These are phyloP conservation scores for Epinephelus moara DNA, from an alignment of 2,113 vertebrate species.

Conservation along the genomic window DNA sequence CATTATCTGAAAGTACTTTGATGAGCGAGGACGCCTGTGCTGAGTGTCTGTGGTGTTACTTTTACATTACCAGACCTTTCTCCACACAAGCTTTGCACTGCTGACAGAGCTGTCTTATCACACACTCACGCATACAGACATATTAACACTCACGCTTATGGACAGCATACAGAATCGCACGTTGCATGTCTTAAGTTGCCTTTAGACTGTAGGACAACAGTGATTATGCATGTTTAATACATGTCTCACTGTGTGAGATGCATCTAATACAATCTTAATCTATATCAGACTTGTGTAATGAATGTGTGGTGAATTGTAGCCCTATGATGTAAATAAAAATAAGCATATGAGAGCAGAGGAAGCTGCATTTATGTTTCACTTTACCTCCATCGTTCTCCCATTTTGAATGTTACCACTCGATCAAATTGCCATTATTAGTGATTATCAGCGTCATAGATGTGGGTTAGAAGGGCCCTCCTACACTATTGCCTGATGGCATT, in stretches of 20 bases:
- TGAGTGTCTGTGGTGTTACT: too few species aligned
- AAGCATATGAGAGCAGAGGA: too few species aligned
- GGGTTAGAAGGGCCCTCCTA: too few species aligned
- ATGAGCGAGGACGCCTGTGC: not conserved
- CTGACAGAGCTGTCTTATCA: not conserved
- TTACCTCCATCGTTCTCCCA: too few species aligned
- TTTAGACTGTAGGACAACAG: not conserved
- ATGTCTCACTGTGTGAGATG: too few species aligned
- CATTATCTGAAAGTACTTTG: conserved; percentile 14
- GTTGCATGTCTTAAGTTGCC: not conserved
- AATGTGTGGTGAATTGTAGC: not conserved
- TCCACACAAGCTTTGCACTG: conserved; percentile 19
- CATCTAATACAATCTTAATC: not conserved
- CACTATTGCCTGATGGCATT: too few species aligned
- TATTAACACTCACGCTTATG: not conserved
- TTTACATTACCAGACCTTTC: not conserved
- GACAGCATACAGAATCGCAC: too few species aligned
- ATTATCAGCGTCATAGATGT: too few species aligned
- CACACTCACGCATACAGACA: not conserved
- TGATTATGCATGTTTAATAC: not conserved
- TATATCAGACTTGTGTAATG: not conserved
- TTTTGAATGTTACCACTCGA: too few species aligned
- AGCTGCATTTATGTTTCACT: too few species aligned
- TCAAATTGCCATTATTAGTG: too few species aligned
- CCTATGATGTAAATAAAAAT: not conserved